Conservation (phyloP, 2,113 vertebrate species). For the Lepisosteus oculatus region DNA sequence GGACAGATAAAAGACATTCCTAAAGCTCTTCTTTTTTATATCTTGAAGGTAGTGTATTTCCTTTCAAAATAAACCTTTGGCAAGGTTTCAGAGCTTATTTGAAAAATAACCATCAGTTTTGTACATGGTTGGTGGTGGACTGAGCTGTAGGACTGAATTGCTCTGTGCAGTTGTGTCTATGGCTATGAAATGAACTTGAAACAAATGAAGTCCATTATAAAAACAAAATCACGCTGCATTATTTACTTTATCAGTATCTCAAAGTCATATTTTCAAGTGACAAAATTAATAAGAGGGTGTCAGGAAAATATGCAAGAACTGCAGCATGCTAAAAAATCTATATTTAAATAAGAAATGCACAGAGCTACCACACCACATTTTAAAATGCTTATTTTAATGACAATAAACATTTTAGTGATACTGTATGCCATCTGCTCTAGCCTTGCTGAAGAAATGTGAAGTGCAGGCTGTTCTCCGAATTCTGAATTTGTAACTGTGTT, state of each 20-base stretch:
- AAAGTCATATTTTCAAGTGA: too few relatives aligned
- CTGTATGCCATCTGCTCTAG: slow-evolving; percentile 47
- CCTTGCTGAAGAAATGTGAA: slow-evolving; percentile 59
- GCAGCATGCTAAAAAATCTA: too few relatives aligned
- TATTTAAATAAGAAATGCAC: slow-evolving; percentile 31
- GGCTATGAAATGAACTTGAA: too few relatives aligned
- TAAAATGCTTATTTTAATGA: slow-evolving; percentile 34
- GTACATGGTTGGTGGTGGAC: not conserved
- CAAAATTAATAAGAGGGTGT: too few relatives aligned
- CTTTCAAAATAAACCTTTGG: not conserved
- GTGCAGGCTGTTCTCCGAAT: slow-evolving; percentile 60
- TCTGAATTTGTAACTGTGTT: slow-evolving; percentile 48
- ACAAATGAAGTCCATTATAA: too few relatives aligned
- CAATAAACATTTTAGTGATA: too few relatives aligned
- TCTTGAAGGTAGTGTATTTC: not conserved
- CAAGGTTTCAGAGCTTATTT: not conserved
- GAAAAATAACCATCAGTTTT: not conserved
- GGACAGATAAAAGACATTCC: not conserved
- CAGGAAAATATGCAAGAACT: too few relatives aligned
- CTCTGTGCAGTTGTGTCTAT: not conserved
- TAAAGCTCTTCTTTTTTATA: not conserved
- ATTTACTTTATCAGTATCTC: too few relatives aligned
- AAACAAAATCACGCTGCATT: too few relatives aligned
- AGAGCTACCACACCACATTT: slow-evolving; percentile 57
- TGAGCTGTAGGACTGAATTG: not conserved